phyloP scores from a whole-genome alignment of 2,113 vertebrate genomes.

The Serinus canaria region DNA sequence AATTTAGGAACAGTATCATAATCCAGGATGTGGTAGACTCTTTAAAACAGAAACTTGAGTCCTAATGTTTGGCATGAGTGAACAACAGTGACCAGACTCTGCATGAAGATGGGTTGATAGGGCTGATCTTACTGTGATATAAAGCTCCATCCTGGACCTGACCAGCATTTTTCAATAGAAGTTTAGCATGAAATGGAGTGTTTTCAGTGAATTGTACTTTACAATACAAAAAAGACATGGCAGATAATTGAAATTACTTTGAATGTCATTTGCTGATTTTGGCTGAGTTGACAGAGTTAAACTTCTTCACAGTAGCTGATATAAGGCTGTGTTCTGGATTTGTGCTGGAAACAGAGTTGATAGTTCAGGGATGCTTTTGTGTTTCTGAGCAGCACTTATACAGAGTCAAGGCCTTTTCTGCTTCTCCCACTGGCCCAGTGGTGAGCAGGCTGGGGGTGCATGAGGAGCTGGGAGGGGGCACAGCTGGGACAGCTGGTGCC shows the following conservation, averaged over 20 bases:
- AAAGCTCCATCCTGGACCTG: neutral
- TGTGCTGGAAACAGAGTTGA: neutral
- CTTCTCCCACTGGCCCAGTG: neutral
- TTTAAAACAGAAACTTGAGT: neutral
- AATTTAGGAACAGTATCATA: neutral
- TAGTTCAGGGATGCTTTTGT: neutral
- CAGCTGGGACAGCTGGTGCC: too few relatives aligned
- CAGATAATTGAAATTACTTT: neutral
- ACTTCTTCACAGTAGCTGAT: neutral
- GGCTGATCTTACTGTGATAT: accelerated
- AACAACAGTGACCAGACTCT: neutral
- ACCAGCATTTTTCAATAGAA: neutral
- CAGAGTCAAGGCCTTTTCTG: neutral
- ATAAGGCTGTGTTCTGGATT: neutral
- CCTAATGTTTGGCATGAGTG: neutral
- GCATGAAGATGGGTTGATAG: neutral
- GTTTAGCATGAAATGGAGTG: neutral
- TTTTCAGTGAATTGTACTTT: neutral
- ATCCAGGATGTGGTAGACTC: neutral
- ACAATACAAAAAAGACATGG: neutral
- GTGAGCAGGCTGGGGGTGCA: neutral
- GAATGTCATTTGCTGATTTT: neutral
- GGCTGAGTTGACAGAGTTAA: neutral
- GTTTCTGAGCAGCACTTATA: neutral
- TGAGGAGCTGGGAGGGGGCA: neutral